Evolutionary conservation across 2,888 invertebrate species (phyloP), one percentile per base, ranked within the genome.

Genomic region (Hesperia comma): DNA sequence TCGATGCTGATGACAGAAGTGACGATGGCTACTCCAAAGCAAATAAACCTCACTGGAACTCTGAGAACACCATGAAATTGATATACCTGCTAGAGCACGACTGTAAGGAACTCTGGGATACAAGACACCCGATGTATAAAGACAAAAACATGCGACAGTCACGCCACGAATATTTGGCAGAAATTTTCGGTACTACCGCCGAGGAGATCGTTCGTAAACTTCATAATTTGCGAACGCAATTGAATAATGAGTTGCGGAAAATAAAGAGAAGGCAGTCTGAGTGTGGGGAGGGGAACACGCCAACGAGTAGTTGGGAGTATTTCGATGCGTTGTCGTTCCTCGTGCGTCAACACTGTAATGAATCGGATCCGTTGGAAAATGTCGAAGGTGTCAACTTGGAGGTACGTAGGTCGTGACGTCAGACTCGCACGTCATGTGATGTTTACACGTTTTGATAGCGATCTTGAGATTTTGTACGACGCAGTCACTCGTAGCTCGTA

Each of bases 191-290:
- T 0, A 91, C 91, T 6, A 85, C 86, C 1, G 67, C 79, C 0
- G 91, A 90, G 68, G 91, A 91, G 74, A 90, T 92, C 63, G 85
- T 79, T 61, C 79, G 90, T 66, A 92, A 92, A 71, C 79, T 90
- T 66, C 91, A 92, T 74, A 91, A 92, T 78, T 79, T 92, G 76
- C 77, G 91, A 71, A 84, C 89, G 32, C 92, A 91, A 75, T 87
- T 87, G 60, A 90, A 90, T 73, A 88, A 87, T 68, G 92, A 92
- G 73, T 70, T 91, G 80, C 76, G 92, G 71, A 92, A 91, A 78
- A 85, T 92, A 70, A 87, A 88, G 73, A 78, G 82, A 72, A 81
- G 83, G 70, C 83, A 84, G 55, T 69, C 67, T 70, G 77, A 71
- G 72, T 76, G 61, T 62, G 62, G 70, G 53, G 72, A 68, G 64